These are phyloP conservation scores for Lampris megalopsis DNA, from an alignment of 2,113 vertebrate genomes.

Conservation along the genomic window DNA sequence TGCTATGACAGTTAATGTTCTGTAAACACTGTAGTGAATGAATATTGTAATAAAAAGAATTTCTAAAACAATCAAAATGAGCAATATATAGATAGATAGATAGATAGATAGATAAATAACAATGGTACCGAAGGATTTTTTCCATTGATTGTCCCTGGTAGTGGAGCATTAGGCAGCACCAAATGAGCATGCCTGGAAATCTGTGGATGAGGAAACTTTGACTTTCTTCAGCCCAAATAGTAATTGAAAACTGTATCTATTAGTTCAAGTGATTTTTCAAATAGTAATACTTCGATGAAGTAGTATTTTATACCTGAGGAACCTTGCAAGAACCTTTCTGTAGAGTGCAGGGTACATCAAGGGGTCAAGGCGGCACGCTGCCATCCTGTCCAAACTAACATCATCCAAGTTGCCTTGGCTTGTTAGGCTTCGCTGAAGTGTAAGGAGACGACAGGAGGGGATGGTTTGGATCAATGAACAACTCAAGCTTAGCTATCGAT, in stretches of 20 bases:
- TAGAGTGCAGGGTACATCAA: constrained; percentile 15
- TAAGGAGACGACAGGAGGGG: constrained; percentile 42
- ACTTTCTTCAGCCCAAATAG: background rate
- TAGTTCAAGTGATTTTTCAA: constrained; percentile 10
- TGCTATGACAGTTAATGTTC: no score
- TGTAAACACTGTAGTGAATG: no score
- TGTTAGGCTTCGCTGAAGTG: constrained; percentile 50
- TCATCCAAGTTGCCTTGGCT: constrained; percentile 32
- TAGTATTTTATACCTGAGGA: constrained; percentile 6
- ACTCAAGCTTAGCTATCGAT: constrained; percentile 68
- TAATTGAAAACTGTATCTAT: constrained; percentile 4
- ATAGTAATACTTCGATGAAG: constrained; percentile 13
- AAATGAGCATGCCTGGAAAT: background rate
- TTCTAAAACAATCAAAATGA: no score
- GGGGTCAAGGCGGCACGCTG: constrained; percentile 1
- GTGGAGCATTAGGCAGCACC: background rate
- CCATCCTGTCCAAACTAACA: constrained; percentile 19
- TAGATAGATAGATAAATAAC: no score
- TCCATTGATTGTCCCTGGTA: no score
- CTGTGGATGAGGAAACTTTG: background rate
- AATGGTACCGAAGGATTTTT: no score
- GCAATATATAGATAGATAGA: no score
- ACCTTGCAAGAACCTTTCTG: constrained; percentile 23
- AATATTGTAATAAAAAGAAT: no score
- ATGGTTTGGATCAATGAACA: constrained; percentile 61